Percentiles rank a stretch among this genome's conserved stretches.
Conservation (phyloP, 2,797 vertebrate species). For the Octomys mimax region DNA sequence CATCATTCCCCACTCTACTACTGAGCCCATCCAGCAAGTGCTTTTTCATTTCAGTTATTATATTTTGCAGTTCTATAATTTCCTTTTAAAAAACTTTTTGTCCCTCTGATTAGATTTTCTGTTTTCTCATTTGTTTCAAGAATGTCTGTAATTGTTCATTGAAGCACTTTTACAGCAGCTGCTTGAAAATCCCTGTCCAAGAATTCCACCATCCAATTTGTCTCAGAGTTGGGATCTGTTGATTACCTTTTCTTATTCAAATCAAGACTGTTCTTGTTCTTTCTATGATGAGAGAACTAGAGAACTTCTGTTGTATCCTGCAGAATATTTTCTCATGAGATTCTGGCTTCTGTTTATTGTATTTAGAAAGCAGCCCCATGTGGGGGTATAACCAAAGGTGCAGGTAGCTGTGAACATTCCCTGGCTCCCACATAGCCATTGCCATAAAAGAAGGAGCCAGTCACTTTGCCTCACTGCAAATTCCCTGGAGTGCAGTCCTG, state of each 20-base stretch:
- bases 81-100: neutral
- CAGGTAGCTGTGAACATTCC: neutral
- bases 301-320: neutral
- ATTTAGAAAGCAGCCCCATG: neutral
- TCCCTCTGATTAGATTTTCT: conserved; percentile 40
- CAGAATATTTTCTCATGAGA: neutral
- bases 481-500: neutral
- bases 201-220: neutral
- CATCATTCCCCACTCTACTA: neutral
- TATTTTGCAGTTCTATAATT: neutral
- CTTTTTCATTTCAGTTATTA: neutral
- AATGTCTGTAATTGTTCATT: neutral
- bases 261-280: neutral
- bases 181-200: neutral
- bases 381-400: neutral
- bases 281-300: neutral
- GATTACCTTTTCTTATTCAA: neutral
- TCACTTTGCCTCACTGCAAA: neutral
- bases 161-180: neutral
- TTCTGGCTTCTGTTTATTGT: neutral
- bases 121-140: conserved; percentile 12
- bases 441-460: neutral
- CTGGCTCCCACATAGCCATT: neutral
- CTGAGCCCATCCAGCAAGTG: neutral
- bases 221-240: neutral